Evolutionary conservation across 2,888 invertebrate genomes (phyloP).

Genomic region (Sinopyrophorus schimmeli): DNA sequence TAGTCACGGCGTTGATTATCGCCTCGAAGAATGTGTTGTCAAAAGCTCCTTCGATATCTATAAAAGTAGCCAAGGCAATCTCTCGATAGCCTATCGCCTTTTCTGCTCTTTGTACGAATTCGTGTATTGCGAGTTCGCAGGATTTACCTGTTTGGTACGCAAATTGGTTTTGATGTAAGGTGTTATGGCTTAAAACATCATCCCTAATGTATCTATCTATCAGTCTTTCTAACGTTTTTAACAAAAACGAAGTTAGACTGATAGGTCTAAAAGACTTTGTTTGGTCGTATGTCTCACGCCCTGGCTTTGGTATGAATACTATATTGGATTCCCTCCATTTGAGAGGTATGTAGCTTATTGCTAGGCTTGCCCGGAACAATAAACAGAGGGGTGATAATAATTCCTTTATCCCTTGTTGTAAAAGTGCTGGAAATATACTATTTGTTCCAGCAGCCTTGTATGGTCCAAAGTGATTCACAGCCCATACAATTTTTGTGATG

Average conservation of each 20-base stretch:
- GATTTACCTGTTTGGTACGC: constrained; percentile 6
- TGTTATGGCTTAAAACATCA: neutral
- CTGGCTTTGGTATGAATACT: neutral
- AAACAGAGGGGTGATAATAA: neutral
- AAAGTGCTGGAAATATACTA: neutral
- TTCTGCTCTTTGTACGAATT: neutral
- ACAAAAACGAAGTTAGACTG: constrained; percentile 6
- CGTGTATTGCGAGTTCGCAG: constrained; percentile 3
- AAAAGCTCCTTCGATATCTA: constrained; percentile 4
- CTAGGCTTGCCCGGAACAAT: neutral
- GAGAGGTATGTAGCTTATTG: neutral
- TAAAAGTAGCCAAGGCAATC: constrained; percentile 3
- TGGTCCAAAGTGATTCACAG: neutral
- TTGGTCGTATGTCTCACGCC: neutral
- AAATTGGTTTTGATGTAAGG: constrained; percentile 1
- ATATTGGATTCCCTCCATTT: neutral
- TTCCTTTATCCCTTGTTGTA: neutral
- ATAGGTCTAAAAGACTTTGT: constrained; percentile 1
- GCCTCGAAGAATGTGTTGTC: constrained; percentile 2
- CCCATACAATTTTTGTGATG: too few species aligned
- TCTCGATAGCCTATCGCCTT: neutral
- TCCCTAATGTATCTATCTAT: constrained; percentile 2
- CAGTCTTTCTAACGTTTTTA: constrained; percentile 6
- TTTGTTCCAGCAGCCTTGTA: neutral
- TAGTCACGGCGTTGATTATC: neutral